Conservation (phyloP, 2,888 invertebrate species). For the Agonopterix alstromeriana region DNA sequence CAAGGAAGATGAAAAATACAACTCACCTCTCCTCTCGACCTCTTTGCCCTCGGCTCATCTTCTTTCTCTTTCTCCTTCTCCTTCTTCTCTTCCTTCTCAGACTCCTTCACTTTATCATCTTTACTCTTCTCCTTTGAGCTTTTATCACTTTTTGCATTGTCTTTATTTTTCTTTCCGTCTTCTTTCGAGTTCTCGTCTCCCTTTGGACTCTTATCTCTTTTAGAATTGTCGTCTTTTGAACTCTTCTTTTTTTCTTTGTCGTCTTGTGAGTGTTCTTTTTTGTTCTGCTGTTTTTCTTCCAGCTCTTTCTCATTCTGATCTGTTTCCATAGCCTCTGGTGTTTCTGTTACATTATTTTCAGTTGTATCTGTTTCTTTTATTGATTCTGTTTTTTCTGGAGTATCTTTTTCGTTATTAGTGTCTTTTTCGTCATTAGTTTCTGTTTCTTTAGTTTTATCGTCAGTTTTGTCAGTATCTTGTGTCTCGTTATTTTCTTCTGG, state of each 20-base stretch:
- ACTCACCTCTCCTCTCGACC: slow-evolving; percentile 65
- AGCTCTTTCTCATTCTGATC: slow-evolving; percentile 7
- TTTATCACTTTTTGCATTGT: slow-evolving; percentile 1
- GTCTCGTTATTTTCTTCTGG: slow-evolving; percentile 8
- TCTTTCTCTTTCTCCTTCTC: slow-evolving; percentile 34
- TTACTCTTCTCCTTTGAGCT: slow-evolving; percentile 13
- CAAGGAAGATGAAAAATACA: too few species aligned
- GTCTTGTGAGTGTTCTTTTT: slow-evolving; percentile 11
- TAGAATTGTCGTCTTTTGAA: slow-evolving; percentile 12
- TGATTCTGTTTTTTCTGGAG: slow-evolving; percentile 8
- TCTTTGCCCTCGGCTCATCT: slow-evolving; percentile 56
- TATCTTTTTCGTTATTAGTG: slow-evolving; percentile 5
- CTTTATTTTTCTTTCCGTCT: slow-evolving; percentile 1
- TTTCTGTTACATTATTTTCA: slow-evolving; percentile 7
- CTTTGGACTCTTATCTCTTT: neutral
- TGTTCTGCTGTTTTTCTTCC: slow-evolving; percentile 11
- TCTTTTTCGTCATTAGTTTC: slow-evolving; percentile 9
- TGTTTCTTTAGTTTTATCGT: slow-evolving; percentile 6
- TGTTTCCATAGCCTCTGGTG: neutral
- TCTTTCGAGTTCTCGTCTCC: slow-evolving; percentile 7
- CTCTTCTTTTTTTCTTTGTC: slow-evolving; percentile 8
- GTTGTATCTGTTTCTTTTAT: slow-evolving; percentile 10
- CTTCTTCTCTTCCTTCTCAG: slow-evolving; percentile 16
- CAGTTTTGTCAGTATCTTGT: slow-evolving; percentile 1
- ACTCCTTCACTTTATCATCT: slow-evolving; percentile 10